Evolutionary conservation across 2,113 vertebrate genomes (phyloP), one percentile per base, ranked within the genome.

Genomic region (Fulmarus glacialis): DNA sequence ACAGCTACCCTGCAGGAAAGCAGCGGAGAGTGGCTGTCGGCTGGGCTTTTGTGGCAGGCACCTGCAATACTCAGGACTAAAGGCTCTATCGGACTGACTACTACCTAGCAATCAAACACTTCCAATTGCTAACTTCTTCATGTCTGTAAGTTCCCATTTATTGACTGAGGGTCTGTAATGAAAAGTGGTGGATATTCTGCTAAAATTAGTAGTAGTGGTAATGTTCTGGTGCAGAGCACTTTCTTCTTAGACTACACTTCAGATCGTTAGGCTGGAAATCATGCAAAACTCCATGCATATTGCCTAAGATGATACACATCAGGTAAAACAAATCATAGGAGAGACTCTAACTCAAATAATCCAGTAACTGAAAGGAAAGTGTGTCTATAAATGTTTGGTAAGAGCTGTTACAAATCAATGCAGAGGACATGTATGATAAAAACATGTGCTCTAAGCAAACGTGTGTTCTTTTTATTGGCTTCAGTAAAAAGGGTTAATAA

Each of bases 1-100:
- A 29, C 42, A 72, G 27, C 38, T 15, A 43, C 9, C 1, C 6
- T 58, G 30, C 79, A 58, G 62, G 50, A 45, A 34, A 62, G 42
- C 92, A 74, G 30, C 0, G 0, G 38, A 62, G n/a, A 26, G 55
- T 0, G 0, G 52, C 42, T 59, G 55, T n/a, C 47, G 32, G 32
- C 38, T 42, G 22, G 14, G 60, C 42, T n/a, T 52, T 19, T 15
- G 20, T 15, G 42, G 12, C 66, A 82, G 55, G 34, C 42, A 89
- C 30, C 32, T 7, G 2, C 30, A 34, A 2, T 4, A 4, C 29
- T 22, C 22, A 8, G 40, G 48, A 18, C 5, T 15, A 78, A 60
- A 89, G 62, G 20, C 36, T 60, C 22, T 12, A 11, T 67, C 1
- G 4, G 34, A 62, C 8, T 14, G 38, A 38, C 60, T 48, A 6